These are phyloP conservation scores for Anguilla pacifica DNA, from an alignment of 2,797 vertebrate species.

Conservation along the genomic window DNA sequence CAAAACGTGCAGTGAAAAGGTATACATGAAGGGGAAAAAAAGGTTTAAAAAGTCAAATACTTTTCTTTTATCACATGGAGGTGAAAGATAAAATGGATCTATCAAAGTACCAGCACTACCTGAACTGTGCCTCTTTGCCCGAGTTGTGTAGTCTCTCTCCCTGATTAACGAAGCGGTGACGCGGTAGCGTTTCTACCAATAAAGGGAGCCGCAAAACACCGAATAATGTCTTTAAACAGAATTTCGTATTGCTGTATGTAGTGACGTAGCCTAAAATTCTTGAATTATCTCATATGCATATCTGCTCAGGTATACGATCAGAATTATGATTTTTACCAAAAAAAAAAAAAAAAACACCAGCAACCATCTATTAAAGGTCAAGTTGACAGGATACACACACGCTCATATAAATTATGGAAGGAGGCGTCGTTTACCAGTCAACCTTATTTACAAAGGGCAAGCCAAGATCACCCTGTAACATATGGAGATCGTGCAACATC, in stretches of 20 bases:
- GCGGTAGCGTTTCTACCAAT: background rate
- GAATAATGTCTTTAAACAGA: background rate
- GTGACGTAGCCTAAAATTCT: background rate
- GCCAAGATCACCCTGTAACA: slow-evolving; percentile 28
- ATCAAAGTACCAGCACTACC: background rate
- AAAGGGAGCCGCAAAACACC: background rate
- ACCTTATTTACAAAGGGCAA: slow-evolving; percentile 40
- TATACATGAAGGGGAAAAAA: no score
- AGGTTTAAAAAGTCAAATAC: background rate
- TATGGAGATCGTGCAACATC: slow-evolving; percentile 21
- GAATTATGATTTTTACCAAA: background rate
- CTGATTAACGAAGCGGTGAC: background rate
- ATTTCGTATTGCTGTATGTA: background rate
- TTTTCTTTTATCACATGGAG: background rate
- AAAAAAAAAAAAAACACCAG: background rate
- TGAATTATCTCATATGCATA: background rate
- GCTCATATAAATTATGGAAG: background rate
- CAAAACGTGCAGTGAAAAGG: no score
- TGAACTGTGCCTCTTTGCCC: background rate
- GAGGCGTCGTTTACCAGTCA: background rate
- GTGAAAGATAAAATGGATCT: background rate
- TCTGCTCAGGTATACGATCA: background rate
- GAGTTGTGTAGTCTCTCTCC: background rate
- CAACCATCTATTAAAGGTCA: background rate
- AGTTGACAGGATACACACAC: background rate